Evolutionary conservation across 2,113 vertebrate genomes (phyloP), one percentile per base, ranked within the genome.

Genomic region (Chelonoidis abingdonii): DNA sequence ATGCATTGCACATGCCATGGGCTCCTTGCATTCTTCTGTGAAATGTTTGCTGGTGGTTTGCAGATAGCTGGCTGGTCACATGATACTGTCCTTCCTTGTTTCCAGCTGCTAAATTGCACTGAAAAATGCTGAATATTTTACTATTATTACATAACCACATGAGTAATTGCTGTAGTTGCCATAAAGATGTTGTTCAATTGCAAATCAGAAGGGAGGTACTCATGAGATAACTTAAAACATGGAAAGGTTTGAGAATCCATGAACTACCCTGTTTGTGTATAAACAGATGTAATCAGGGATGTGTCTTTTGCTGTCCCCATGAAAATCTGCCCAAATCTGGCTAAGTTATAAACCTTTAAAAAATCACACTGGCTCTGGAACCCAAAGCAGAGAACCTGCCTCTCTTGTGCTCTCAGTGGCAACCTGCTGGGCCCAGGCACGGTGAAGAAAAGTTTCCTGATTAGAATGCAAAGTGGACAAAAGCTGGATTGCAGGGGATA

Each of bases 241-340:
- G 8, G 22, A 89, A 2, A 93, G 85, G 85, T 90, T 95, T 52
- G 35, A 25, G 83, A 93, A 14, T 19, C 76, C 31, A 1, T 0
- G 0, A 31, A 86, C 31, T 57, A 57, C 56, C 27, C 25, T 57
- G 56, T 57, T 57, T 59, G 69, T 80, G 62, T 88, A 91, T 81
- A 87, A 92, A 89, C 93, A 91, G 91, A 94, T 95, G 95, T 85
- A 69, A 69, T 80, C 27, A 1, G 0, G 78, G 87, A 83, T 49
- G 72, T 92, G 19, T 56, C 62, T 65, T 86, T 89, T 83, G 87
- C 72, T 80, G 41, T 76, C 90, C 41, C 50, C 0, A 1, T 49
- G 75, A 38, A 83, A 38, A 84, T 35, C 82, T 92, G 72, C 81
- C 87, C 24, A 10, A n/a, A 7, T 59, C 9, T 82, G 80, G 19